Base-by-base conservation (phyloP, 64 coral and sea anemone genomes). In the Actinia equina region DNA sequence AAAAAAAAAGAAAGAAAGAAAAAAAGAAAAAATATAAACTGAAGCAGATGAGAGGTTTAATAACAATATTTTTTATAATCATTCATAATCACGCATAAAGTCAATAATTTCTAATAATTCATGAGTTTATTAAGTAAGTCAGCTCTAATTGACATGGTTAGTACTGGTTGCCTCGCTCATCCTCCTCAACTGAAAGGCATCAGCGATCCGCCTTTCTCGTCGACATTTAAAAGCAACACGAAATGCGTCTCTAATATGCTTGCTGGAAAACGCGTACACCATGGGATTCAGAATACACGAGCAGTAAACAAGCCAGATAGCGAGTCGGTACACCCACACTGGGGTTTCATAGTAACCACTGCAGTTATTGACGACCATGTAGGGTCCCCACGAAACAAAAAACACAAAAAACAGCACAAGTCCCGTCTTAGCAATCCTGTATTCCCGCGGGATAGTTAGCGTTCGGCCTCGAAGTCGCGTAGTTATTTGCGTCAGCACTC, bases 391-490 rank as follows among this genome's bases (percentile, higher is more conserved):
- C 17, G 93, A 94, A 10, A 98, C 45, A 61, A 94, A 92, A 51
- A 98, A 98, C 54, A 94, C 88, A 22, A 98, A 54, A 9, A 98
- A 86, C 17, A 98, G 71, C 44, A 92, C 37, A 9, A 94, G 86
- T 25, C 96, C 96, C 4, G 86, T 94, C 51, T 94, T 94, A 17
- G 96, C 96, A 19, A 98, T 92, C 84, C 91, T 94, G 77, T 92
- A 98, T 60, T 98, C 96, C 23, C 86, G 93, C 17, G 87, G 94
- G 12, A 94, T 64, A 3, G 87, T 78, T 16, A 89, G 25, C 11
- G 85, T 42, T 7, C 77, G 91, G 27, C 77, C 76, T 27, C 86
- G 91, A 30, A 96, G 84, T 85, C 84, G 83, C 43, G 86, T 92
- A 27, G 87, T 89, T 54, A 87, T 92, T 67, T 87, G 89, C 18